Evolutionary conservation across 2,113 vertebrate genomes (phyloP).

Genomic region (Semnopithecus entellus): DNA sequence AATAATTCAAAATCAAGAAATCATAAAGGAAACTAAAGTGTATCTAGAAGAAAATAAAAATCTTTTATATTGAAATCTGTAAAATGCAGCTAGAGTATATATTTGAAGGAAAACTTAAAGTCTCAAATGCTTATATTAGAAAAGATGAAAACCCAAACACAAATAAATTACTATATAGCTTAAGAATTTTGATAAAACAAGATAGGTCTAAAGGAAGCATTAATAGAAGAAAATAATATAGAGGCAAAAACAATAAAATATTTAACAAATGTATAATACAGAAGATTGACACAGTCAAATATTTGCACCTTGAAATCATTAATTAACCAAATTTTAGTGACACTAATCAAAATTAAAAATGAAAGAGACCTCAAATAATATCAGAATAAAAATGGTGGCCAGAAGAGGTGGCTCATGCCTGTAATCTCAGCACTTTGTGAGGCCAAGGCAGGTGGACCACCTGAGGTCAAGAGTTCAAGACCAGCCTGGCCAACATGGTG

Average conservation of each 20-base stretch:
- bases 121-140: neutral
- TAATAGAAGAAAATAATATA: neutral
- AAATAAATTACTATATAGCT: neutral
- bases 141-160: neutral
- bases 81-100: neutral
- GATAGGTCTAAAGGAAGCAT: neutral
- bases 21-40: neutral
- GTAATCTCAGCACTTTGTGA: no score
- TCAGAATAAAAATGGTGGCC: no score
- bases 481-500: no score
- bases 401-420: no score
- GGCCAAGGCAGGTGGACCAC: no score
- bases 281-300: neutral
- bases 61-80: neutral
- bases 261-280: neutral
- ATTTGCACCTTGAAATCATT: neutral
- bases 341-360: conserved; percentile 12
- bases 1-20: conserved; percentile 33
- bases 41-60: neutral
- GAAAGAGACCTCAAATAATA: neutral
- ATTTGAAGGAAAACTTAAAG: neutral
- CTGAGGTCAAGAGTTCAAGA: no score
- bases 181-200: neutral
- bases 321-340: neutral
- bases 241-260: neutral